Conservation (phyloP, 2,888 invertebrate genomes). For the Neoascia interrupta region DNA sequence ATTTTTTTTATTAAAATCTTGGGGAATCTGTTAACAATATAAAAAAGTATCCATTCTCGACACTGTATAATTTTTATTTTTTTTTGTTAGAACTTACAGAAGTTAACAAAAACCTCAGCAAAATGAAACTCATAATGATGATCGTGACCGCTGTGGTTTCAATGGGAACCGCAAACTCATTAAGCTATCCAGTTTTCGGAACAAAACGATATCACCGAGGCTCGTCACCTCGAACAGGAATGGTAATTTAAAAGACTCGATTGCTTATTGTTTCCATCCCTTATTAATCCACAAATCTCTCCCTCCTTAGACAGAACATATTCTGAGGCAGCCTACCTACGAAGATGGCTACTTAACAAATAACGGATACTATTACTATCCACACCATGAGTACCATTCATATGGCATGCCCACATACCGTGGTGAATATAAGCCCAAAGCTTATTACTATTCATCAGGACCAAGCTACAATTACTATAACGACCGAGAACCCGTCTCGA, state of each 20-base stretch:
- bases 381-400: constrained; percentile 68
- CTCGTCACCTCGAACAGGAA: constrained; percentile 24
- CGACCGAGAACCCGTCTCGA: constrained; percentile 76
- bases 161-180: constrained; percentile 31
- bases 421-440: constrained; percentile 74
- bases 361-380: constrained; percentile 70
- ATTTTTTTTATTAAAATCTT: too few relatives aligned
- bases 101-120: too few relatives aligned
- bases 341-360: constrained; percentile 56
- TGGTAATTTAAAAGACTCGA: constrained; percentile 42
- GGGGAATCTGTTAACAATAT: too few relatives aligned
- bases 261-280: too few relatives aligned
- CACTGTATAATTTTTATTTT: too few relatives aligned
- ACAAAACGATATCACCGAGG: constrained; percentile 71
- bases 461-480: constrained; percentile 79
- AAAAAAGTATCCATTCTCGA: too few relatives aligned
- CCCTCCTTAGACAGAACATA: constrained; percentile 25
- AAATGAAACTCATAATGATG: constrained; percentile 38
- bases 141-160: constrained; percentile 24
- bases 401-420: constrained; percentile 73
- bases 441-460: constrained; percentile 80
- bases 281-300: neutral
- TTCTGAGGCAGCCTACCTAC: constrained; percentile 34
- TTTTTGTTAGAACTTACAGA: too few relatives aligned
- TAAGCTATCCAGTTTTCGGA: constrained; percentile 70